Evolutionary conservation across 2,888 invertebrate genomes (phyloP).

Genomic region (Tetranychus piercei): DNA sequence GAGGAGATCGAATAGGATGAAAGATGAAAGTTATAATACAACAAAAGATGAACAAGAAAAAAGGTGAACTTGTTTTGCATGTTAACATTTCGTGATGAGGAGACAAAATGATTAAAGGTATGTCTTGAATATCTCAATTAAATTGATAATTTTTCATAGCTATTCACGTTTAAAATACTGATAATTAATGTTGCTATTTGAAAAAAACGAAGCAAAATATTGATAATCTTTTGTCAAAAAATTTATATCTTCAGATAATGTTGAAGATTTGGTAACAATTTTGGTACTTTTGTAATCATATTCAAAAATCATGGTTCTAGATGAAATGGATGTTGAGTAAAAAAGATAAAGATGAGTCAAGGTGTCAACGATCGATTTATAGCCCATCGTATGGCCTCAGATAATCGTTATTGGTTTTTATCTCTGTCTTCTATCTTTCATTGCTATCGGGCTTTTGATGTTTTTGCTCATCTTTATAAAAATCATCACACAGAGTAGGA

Average conservation of each 20-base stretch:
- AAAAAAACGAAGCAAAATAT: not conserved
- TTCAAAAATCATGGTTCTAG: not conserved
- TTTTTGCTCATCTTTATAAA: not conserved
- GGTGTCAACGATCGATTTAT: conserved; percentile 1
- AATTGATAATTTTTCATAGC: no score
- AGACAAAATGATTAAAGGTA: no score
- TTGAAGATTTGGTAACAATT: no score
- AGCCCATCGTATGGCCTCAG: not conserved
- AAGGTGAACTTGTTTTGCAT: not conserved
- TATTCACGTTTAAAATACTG: no score
- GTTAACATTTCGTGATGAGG: no score
- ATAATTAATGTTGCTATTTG: not conserved
- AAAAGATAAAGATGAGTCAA: not conserved
- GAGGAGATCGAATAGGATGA: not conserved
- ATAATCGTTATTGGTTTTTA: not conserved
- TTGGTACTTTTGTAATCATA: not conserved
- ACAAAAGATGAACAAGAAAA: not conserved
- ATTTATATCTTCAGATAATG: no score
- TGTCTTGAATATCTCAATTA: no score
- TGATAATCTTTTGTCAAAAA: not conserved
- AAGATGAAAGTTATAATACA: not conserved
- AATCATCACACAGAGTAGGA: not conserved
- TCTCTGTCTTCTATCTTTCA: not conserved
- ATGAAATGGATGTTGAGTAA: not conserved
- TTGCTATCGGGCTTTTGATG: not conserved